Base-by-base conservation (phyloP, 2,113 vertebrate genomes). In the Hyperopisus bebe region DNA sequence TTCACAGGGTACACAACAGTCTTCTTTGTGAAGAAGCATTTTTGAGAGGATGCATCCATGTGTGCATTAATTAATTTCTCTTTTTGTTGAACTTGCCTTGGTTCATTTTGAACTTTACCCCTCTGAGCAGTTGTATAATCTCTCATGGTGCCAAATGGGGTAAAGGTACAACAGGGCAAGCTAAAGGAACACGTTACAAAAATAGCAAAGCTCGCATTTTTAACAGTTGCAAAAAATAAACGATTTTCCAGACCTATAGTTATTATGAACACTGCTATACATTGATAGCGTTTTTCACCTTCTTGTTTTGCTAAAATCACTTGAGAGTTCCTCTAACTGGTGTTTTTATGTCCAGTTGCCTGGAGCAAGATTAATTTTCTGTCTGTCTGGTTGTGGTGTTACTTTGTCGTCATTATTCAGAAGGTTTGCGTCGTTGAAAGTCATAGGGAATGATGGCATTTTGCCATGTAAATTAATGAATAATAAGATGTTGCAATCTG, bases 71-170 rank as follows among this genome's bases (percentile, higher is more conserved):
- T 77, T 74, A 19, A 21, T 24, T 77, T 15, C 10, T 48, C 10
- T 11, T 31, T 70, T 31, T 47, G 15, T 62, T 50, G 13, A 77
- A 31, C 5, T 27, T 8, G 46, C 24, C n/a, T 24, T 51, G 6
- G 46, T 87, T 74, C 47, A 42, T 55, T 24, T 9, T 91, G 92
- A 91, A 94, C 93, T 94, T 93, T 83, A 91, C 24, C 88, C 91
- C 90, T 48, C 27, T 77, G 24, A 27, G 31, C 35, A 21, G 70
- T 89, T 89, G 21, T 77, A 42, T 89, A 80, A 89, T 39, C 35
- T 24, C 8, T 80, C 27, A 74, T 19, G 35, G n/a, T 77, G 87
- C 48, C 88, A 83, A 44, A 21, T 89, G 10, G 50, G 8, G 5
- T 39, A 66, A 19, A 35, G 48, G 88, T 82, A 77, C 31, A 77